phyloP scores from a whole-genome alignment of 1,140 invertebrate genomes.

The Drosophila littoralis region DNA sequence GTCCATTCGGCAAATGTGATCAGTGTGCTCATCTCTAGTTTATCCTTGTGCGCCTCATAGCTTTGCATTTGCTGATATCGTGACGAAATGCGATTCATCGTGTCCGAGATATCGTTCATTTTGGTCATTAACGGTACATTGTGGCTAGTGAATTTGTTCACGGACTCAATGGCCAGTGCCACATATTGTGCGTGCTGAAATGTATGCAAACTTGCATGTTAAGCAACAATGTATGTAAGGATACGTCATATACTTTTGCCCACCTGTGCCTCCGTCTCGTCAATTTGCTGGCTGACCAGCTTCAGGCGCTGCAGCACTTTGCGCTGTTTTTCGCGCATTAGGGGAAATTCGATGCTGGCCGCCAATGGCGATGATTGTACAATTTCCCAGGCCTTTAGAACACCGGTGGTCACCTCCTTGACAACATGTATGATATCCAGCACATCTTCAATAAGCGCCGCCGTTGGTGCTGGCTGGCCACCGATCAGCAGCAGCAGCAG shows the following conservation, averaged over 20 bases:
- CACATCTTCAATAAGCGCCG: constrained; percentile 86
- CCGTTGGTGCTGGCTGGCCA: constrained; percentile 53
- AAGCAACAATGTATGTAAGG: neutral
- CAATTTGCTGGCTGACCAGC: constrained; percentile 84
- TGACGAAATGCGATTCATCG: constrained; percentile 86
- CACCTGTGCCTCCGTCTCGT: constrained; percentile 77
- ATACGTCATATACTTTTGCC: constrained; percentile 3
- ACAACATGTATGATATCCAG: constrained; percentile 87
- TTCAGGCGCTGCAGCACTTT: constrained; percentile 85
- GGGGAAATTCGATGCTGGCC: constrained; percentile 86
- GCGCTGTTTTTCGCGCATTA: constrained; percentile 86
- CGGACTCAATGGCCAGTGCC: constrained; percentile 75
- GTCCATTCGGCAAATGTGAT: constrained; percentile 88
- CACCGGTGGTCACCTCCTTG: constrained; percentile 86
- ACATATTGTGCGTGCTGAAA: constrained; percentile 71
- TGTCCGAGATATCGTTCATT: constrained; percentile 86
- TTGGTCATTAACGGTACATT: constrained; percentile 85
- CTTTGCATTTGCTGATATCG: constrained; percentile 86
- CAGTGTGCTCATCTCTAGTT: constrained; percentile 87
- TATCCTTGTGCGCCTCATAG: constrained; percentile 85
- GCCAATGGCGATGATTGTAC: constrained; percentile 85
- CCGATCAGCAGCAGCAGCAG: constrained; percentile 16
- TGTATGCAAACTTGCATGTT: neutral
- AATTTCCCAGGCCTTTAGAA: constrained; percentile 87
- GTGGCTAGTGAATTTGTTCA: constrained; percentile 59